A percentile compares a stretch with the other conserved stretches of the same genome.
Evolutionary conservation across 1,140 invertebrate genomes (phyloP).

Genomic region (Geopemphigus sp.): DNA sequence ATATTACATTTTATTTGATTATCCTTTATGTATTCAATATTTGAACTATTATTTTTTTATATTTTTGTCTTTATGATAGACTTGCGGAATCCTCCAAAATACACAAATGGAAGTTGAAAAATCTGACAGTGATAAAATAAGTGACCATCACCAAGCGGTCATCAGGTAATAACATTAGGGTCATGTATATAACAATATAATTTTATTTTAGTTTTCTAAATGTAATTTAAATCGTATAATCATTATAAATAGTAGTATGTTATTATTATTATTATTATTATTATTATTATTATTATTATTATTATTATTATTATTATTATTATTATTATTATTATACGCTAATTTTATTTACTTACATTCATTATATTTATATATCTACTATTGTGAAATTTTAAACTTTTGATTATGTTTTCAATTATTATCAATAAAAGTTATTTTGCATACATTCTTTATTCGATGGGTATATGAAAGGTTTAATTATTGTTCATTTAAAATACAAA

Average conservation of each 20-base stretch:
- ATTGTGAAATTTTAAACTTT: neutral
- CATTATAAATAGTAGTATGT: neutral
- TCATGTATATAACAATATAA: neutral
- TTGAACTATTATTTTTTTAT: neutral
- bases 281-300: neutral
- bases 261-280: neutral
- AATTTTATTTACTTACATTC: neutral
- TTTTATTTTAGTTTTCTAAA: conserved; percentile 18
- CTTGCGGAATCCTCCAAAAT: conserved; percentile 37
- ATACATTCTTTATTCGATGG: neutral
- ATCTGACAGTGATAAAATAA: neutral
- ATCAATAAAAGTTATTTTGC: neutral
- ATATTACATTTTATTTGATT: neutral
- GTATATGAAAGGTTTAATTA: too few species aligned
- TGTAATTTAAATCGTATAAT: neutral
- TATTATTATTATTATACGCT: neutral
- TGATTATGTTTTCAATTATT: neutral
- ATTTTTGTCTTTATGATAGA: conserved; percentile 11
- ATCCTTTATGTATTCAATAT: conserved; percentile 4
- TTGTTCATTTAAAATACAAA: too few species aligned
- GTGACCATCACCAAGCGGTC: conserved; percentile 38
- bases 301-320: too few species aligned
- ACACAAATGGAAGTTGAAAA: conserved; percentile 41
- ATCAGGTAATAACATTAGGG: conserved; percentile 25
- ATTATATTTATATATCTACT: neutral